Base-by-base conservation (phyloP, 92 coral and sea anemone genomes). In the Heliopora coerulea region DNA sequence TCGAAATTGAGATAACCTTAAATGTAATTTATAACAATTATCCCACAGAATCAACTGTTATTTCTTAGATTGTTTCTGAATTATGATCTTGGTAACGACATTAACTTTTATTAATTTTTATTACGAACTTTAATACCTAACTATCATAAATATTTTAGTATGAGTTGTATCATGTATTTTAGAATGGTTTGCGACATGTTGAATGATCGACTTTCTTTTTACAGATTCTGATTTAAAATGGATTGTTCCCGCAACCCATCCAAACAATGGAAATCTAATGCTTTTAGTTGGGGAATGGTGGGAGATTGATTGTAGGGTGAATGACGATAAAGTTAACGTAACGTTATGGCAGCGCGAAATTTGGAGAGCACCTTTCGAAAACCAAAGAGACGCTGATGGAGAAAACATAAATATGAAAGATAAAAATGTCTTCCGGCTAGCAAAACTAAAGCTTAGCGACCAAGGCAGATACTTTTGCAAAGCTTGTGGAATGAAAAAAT, bases 381-480 rank as follows among this genome's bases (percentile, higher is more conserved):
- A 20, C 21, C 46, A 65, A 65, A 23, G 26, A 8, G 25, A 21
- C 3, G 34, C 11, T 15, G 40, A 18, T 18, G 40, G 29, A 40
- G 2, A 46, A 5, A 17, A 48, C 29, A 24, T 67, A 67, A 44
- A 41, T 18, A 27, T 27, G 33, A 35, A 12, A 12, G 29, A 26
- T 27, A 67, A 48, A 52, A 64, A 80, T 29, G 44, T 54, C 28
- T 86, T 86, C 19, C 56, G 63, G 0, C 66, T 89, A 46, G 68
- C 49, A 30, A 67, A 65, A 26, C 80, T 80, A 49, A 49, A 44
- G 20, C 19, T 21, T 14, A 79, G 49, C 29, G 96, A 89, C 50
- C 65, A 40, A 59, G 96, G 96, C 1, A 65, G 20, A 46, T 89
- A 89, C 54, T 84, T 65, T 31, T 89, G 96, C 30, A 66, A 44